Evolutionary conservation across 2,797 vertebrate species (phyloP), one percentile per base, ranked within the genome.

Genomic region (Streptopelia turtur): DNA sequence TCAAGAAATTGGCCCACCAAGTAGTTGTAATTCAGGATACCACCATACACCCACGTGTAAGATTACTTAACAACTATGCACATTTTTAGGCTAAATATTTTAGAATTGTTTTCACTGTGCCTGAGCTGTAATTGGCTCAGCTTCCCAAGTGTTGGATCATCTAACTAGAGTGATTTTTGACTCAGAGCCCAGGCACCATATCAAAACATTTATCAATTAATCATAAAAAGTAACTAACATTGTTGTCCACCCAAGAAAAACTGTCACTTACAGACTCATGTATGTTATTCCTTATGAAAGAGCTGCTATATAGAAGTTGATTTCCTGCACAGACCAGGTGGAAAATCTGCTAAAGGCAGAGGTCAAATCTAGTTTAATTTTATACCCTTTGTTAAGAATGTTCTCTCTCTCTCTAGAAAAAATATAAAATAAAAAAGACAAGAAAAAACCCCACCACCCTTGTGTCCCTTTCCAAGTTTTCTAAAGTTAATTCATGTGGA

Each of bases 341-440:
- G 96, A 96, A 97, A 97, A 97, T 95, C 95, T 96, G 87, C 95
- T 96, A 86, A 93, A 95, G 92, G 89, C 86, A 75, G 94, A 97
- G 97, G 93, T 97, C 95, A 97, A 95, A 90, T 82, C 91, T 82
- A 90, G 95, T 97, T 97, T 96, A 96, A 97, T 97, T 97, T 95
- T 96, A 97, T 96, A 95, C 83, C 89, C 96, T 97, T 97, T 93
- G 93, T 97, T 90, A 95, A 97, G 90, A 96, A 96, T 96, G 89
- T 93, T 94, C 95, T 94, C 93, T 59, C 47, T 75, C 79, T 86
- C 61, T 65, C 59, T 43, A 17, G 43, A 45, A 45, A 45, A 45
- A 45, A 45, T 45, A 45, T 45, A 45, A 45, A 45, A 43, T 39
- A 66, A 57, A 68, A 55, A 41, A 71, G 47, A 69, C 25, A 47